phyloP scores from a whole-genome alignment of 37 sponge, comb jelly and placozoan species.

The Eunapius fragilis region DNA sequence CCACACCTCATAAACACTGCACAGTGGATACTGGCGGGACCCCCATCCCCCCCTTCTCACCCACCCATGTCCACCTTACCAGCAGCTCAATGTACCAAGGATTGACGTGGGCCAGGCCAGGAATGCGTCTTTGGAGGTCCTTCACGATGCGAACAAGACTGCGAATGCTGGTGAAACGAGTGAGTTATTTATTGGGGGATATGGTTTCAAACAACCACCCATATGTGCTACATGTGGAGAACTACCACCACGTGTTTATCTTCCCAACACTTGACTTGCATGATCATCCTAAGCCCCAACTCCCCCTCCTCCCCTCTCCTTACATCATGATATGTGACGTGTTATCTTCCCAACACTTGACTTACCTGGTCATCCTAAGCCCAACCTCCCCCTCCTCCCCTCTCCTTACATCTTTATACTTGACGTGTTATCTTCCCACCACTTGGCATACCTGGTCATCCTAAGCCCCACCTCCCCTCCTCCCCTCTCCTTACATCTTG shows the following conservation, averaged over 20 bases:
- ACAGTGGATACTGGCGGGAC: too few species aligned
- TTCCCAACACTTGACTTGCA: constrained; percentile 91
- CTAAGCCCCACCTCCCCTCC: constrained; percentile 51
- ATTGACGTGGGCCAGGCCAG: constrained; percentile 62
- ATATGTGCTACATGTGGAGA: too few species aligned
- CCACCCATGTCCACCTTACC: constrained; percentile 32
- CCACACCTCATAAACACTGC: too few species aligned
- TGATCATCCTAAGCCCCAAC: constrained; percentile 61
- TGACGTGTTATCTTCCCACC: constrained; percentile 84
- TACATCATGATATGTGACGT: constrained; percentile 49
- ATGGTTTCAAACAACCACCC: too few species aligned
- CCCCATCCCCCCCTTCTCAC: neutral
- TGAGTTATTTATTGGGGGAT: too few species aligned
- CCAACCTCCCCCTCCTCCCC: too few species aligned
- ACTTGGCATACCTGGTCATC: constrained; percentile 81
- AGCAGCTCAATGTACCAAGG: constrained; percentile 88
- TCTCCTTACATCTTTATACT: constrained; percentile 16
- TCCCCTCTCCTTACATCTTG: constrained; percentile 17
- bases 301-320: neutral
- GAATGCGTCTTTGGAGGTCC: constrained; percentile 72
- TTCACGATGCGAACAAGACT: constrained; percentile 77
- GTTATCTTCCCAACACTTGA: constrained; percentile 87
- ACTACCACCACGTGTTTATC: too few species aligned
- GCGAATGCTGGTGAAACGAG: constrained; percentile 40
- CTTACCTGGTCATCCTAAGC: constrained; percentile 79